Evolutionary conservation across 1,140 invertebrate species (phyloP), one percentile per base, ranked within the genome.

Genomic region (Lithobius niger): DNA sequence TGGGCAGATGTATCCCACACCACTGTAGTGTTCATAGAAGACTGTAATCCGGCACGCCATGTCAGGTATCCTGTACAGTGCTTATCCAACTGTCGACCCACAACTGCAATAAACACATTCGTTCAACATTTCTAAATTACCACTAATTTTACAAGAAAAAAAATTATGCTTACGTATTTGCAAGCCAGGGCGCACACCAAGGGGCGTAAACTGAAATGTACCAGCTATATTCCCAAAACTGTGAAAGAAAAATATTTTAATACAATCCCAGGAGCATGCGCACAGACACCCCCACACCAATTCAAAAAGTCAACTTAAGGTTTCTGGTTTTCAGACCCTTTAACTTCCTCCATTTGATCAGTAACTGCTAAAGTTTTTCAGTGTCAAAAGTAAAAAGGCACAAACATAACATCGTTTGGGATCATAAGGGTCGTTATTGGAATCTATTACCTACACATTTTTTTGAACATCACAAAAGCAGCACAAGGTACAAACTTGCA

Each of bases 21-120:
- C 24, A 93, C 71, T 42, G 80, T 81, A 0, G 87, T 87, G 1
- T 79, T 82, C 79, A 95, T 82, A 0, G 82, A 80, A 16, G 82
- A 83, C 36, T 82, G 77, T 44, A 64, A 69, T 3, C 84, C 84
- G 0, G 78, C 78, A 67, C 86, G 82, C 64, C 87, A 91, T 0
- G 86, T 88, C 10, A 95, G 68, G 63, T 91, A 89, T 25, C 90
- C 90, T 36, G 90, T 79, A 0, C 86, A 84, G 65, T 88, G 79
- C 57, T 83, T 82, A 64, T 89, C 85, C 56, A 96, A 70, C 66
- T 92, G 87, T 65, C 84, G 81, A 16, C 82, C 86, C 59, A 93
- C 66, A 18, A 86, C 87, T 86, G 67, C 61, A 70, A 59, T 50
- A 26, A 57, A 49, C 54, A 51, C 55, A 3, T 40, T n/a, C n/a